Evolutionary conservation across 2,797 vertebrate species (phyloP).

Genomic region (Pangasius larnaudii): DNA sequence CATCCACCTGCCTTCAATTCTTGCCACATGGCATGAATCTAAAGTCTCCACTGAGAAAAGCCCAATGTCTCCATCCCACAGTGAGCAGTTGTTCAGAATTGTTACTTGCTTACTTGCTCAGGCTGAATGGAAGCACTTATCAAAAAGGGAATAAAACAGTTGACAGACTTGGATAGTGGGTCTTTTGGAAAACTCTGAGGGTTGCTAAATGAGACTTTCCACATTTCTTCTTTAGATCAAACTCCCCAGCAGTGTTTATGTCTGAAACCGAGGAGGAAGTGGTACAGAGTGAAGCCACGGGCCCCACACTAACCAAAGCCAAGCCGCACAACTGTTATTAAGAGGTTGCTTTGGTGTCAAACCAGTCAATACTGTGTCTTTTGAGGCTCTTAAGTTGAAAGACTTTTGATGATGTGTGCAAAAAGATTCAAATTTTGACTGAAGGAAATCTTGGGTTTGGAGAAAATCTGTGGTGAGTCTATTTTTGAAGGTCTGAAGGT

Average conservation of each 20-base stretch:
- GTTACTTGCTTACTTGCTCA: slow-evolving; percentile 51
- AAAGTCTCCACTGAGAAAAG: background rate
- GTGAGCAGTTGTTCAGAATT: slow-evolving; percentile 51
- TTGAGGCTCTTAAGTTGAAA: slow-evolving; percentile 49
- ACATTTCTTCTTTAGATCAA: slow-evolving; percentile 55
- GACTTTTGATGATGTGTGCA: slow-evolving; percentile 14
- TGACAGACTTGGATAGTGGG: slow-evolving; percentile 40
- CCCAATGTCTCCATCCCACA: slow-evolving; percentile 8
- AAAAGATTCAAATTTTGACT: slow-evolving; percentile 4
- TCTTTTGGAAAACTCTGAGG: slow-evolving; percentile 52
- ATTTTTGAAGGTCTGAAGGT: background rate
- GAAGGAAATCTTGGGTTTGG: background rate
- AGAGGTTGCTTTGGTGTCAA: slow-evolving; percentile 47
- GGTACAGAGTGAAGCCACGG: slow-evolving; percentile 48
- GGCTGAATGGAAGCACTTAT: slow-evolving; percentile 60
- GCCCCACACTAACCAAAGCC: slow-evolving; percentile 56
- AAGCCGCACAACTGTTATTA: slow-evolving; percentile 58
- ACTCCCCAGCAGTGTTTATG: slow-evolving; percentile 50
- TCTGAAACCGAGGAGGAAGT: slow-evolving; percentile 58
- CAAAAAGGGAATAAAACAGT: slow-evolving; percentile 52
- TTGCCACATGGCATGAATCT: background rate
- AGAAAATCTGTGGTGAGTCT: background rate
- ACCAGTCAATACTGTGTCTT: slow-evolving; percentile 37
- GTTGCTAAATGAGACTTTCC: slow-evolving; percentile 46
- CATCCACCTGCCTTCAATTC: background rate